These are phyloP conservation scores for Bembecia ichneumoniformis DNA, from an alignment of 2,888 invertebrate genomes.

Conservation along the genomic window DNA sequence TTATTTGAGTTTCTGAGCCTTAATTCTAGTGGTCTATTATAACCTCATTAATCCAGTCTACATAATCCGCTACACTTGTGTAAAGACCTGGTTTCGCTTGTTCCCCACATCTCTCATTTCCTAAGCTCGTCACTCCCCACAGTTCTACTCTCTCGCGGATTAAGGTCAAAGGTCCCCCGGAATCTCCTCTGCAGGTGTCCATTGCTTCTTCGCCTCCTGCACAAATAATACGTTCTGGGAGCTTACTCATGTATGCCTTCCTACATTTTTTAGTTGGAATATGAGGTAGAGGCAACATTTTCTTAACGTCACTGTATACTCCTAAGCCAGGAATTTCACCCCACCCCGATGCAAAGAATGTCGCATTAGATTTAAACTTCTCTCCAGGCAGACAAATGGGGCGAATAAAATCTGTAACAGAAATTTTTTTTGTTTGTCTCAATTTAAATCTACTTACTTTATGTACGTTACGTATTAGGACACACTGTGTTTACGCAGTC, in stretches of 20 bases:
- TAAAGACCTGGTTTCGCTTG: conserved; percentile 36
- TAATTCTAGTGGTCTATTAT: no score
- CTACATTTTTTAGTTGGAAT: conserved; percentile 22
- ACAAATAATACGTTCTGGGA: conserved; percentile 33
- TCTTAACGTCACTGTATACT: conserved; percentile 30
- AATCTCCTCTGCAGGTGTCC: conserved; percentile 45
- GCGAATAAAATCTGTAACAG: conserved; percentile 41
- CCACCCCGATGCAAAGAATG: conserved; percentile 38
- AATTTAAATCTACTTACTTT: no score
- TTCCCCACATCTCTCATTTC: conserved; percentile 30
- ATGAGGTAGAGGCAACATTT: conserved; percentile 29
- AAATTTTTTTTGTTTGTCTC: background rate
- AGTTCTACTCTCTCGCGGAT: conserved; percentile 22
- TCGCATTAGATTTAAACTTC: conserved; percentile 13
- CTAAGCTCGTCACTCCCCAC: conserved; percentile 37
- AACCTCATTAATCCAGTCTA: conserved; percentile 29
- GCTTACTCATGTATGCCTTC: conserved; percentile 14
- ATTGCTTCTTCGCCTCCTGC: conserved; percentile 35
- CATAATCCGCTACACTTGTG: conserved; percentile 30
- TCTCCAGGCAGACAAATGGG: conserved; percentile 40
- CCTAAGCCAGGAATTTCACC: conserved; percentile 22
- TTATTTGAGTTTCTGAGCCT: no score
- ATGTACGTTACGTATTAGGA: no score
- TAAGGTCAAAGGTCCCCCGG: conserved; percentile 39
- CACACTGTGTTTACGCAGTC: no score